phyloP scores from a whole-genome alignment of 1,140 invertebrate species.

The Magallana angulata region DNA sequence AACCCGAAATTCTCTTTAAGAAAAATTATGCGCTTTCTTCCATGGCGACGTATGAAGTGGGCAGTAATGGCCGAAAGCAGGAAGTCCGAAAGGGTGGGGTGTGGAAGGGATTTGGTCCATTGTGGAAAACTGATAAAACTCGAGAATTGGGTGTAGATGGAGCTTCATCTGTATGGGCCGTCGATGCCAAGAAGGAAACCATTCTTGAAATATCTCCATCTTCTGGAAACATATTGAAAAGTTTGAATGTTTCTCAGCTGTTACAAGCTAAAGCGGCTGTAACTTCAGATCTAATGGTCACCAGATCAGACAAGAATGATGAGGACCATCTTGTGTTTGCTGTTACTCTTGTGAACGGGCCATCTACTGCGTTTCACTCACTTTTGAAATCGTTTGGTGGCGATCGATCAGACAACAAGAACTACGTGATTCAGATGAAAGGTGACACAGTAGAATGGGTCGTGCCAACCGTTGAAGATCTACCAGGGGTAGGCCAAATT shows the following conservation, averaged over 20 bases:
- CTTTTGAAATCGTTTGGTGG: neutral
- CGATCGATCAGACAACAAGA: neutral
- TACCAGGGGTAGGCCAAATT: slow-evolving; percentile 58
- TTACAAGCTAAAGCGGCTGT: slow-evolving; percentile 41
- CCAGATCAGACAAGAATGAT: slow-evolving; percentile 18
- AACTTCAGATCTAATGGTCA: slow-evolving; percentile 59
- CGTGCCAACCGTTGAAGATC: slow-evolving; percentile 56
- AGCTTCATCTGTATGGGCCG: slow-evolving; percentile 50
- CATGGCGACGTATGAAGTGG: slow-evolving; percentile 52
- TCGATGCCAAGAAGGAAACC: slow-evolving; percentile 27
- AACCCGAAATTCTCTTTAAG: slow-evolving; percentile 52
- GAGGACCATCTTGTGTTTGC: slow-evolving; percentile 25
- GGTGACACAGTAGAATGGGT: slow-evolving; percentile 48
- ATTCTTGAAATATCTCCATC: slow-evolving; percentile 41
- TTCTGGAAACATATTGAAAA: slow-evolving; percentile 51
- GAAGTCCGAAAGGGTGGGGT: neutral
- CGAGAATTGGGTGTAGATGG: neutral
- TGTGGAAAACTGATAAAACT: neutral
- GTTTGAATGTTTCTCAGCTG: slow-evolving; percentile 47
- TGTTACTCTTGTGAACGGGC: neutral
- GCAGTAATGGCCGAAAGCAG: neutral
- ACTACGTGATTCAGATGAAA: slow-evolving; percentile 33
- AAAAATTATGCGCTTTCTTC: neutral
- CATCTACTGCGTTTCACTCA: neutral
- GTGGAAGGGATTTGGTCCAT: neutral